Conservation (phyloP, 2,113 vertebrate species). For the Lota lota region DNA sequence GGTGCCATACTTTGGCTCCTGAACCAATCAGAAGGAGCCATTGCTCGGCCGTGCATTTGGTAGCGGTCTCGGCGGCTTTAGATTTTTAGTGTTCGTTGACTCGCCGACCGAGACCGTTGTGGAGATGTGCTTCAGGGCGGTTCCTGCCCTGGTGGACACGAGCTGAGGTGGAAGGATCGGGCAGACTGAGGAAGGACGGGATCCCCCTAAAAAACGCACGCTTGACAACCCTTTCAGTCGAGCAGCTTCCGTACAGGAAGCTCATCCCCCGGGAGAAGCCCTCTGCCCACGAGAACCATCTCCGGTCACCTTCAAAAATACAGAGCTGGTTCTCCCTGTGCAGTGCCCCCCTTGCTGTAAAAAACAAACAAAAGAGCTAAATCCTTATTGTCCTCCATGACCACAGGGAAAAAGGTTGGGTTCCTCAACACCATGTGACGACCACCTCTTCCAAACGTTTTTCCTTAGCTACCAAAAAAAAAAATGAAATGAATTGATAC, state of each 20-base stretch:
- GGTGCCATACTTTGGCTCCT: no score
- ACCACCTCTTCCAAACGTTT: conserved; percentile 50
- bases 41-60: no score
- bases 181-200: conserved; percentile 25
- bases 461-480: conserved; percentile 63
- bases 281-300: conserved; percentile 48
- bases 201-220: conserved; percentile 41
- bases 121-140: conserved; percentile 61
- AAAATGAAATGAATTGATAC: conserved; percentile 4
- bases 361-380: conserved; percentile 17
- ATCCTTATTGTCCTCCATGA: conserved; percentile 13
- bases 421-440: conserved; percentile 52
- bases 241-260: conserved; percentile 34
- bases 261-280: conserved; percentile 50
- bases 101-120: conserved; percentile 46
- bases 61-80: no score
- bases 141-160: conserved; percentile 42
- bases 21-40: no score
- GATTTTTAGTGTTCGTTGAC: conserved; percentile 53
- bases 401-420: conserved; percentile 13
- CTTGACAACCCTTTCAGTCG: conserved; percentile 46
- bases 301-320: conserved; percentile 61
- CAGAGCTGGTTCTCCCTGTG: conserved; percentile 41
- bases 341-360: conserved; percentile 45
- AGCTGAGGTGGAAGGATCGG: conserved; percentile 49